Evolutionary conservation across 2,888 invertebrate genomes (phyloP).

Genomic region (Drosophila ezoana): DNA sequence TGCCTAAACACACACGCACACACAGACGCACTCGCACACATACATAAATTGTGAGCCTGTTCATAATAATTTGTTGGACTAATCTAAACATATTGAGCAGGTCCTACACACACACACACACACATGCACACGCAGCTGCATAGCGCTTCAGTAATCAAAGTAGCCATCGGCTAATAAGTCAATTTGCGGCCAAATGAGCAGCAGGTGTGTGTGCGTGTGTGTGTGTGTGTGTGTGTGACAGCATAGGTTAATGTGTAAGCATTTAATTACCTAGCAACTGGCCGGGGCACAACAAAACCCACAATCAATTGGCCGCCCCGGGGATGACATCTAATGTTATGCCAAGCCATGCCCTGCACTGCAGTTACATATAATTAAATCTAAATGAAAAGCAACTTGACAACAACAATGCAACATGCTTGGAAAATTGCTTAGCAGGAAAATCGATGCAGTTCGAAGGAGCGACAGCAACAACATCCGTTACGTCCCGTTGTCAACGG

Average conservation of each 20-base stretch:
- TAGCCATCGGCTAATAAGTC: conserved; percentile 21
- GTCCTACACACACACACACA: conserved; percentile 5
- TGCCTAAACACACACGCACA: conserved; percentile 22
- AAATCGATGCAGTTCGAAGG: conserved; percentile 78
- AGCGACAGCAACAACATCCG: conserved; percentile 54
- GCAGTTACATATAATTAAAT: conserved; percentile 60
- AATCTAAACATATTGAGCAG: conserved; percentile 21
- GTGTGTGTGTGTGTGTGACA: conserved; percentile 9
- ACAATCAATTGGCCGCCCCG: conserved; percentile 58
- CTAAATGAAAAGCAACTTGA: conserved; percentile 64
- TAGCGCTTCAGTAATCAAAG: conserved; percentile 36
- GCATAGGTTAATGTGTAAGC: conserved; percentile 57
- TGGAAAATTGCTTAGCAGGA: conserved; percentile 42
- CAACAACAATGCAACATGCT: conserved; percentile 30
- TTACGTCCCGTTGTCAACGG: conserved; percentile 1
- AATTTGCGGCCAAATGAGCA: conserved; percentile 37
- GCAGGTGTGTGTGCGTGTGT: conserved; percentile 11
- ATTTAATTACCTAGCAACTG: conserved; percentile 56
- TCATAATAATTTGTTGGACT: conserved; percentile 22
- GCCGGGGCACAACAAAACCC: conserved; percentile 36
- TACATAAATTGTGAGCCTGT: conserved; percentile 38
- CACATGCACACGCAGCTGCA: too few relatives aligned
- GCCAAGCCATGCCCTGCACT: conserved; percentile 12
- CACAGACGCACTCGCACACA: not conserved
- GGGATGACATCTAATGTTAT: conserved; percentile 32